Percentiles rank a stretch among this genome's conserved stretches.
Evolutionary conservation across 1,140 invertebrate genomes (phyloP).

Genomic region (Calephelis nemesis): DNA sequence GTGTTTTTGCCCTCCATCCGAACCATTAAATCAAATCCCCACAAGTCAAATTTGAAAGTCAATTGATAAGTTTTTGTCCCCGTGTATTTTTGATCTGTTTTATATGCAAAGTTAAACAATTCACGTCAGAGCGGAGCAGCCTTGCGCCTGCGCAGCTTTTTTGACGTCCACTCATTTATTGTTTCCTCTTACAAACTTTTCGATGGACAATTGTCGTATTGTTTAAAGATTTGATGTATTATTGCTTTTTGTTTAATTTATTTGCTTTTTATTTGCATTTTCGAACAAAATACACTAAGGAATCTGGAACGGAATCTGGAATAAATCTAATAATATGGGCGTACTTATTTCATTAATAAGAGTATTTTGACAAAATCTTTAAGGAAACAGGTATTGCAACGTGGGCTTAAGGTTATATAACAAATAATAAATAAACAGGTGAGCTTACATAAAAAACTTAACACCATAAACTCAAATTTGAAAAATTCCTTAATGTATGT

Average conservation of each 20-base stretch:
- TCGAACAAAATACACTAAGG: too few species aligned
- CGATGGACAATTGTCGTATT: neutral
- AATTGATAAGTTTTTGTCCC: neutral
- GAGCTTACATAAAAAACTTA: too few species aligned
- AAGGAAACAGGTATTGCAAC: too few species aligned
- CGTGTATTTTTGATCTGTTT: slow-evolving; percentile 6
- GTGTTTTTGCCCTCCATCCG: slow-evolving; percentile 4
- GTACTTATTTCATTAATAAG: too few species aligned
- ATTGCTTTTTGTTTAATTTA: neutral
- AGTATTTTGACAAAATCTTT: too few species aligned
- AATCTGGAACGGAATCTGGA: too few species aligned
- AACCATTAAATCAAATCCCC: slow-evolving; percentile 2
- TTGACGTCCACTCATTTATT: slow-evolving; percentile 11
- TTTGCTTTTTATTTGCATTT: too few species aligned
- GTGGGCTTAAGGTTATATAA: too few species aligned
- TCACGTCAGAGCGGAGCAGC: slow-evolving; percentile 6
- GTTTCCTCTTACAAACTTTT: neutral
- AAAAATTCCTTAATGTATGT: too few species aligned
- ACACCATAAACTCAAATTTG: too few species aligned
- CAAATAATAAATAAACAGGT: too few species aligned
- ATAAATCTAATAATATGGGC: too few species aligned
- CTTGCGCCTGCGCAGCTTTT: slow-evolving; percentile 7
- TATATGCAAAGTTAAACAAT: slow-evolving; percentile 12
- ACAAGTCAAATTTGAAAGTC: slow-evolving; percentile 3
- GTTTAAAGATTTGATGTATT: neutral